These are phyloP conservation scores for Carpatolechia fugitivella DNA, from an alignment of 2,888 invertebrate genomes.

Conservation along the genomic window DNA sequence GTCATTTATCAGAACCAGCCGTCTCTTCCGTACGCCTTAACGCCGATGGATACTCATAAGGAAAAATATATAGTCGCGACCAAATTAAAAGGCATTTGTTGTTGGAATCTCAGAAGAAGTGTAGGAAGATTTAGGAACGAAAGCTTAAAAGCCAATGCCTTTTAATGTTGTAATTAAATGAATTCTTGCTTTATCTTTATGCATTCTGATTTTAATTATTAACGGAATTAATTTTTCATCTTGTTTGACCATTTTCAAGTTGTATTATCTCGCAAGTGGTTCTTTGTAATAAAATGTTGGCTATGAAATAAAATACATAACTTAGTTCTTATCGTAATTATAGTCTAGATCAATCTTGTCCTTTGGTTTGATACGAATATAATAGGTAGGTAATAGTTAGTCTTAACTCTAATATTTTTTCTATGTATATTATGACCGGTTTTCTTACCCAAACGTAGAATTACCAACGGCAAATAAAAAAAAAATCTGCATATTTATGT, in stretches of 20 bases:
- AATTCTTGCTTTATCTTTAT: constrained; percentile 8
- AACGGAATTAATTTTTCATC: constrained; percentile 1
- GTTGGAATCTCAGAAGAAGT: constrained; percentile 5
- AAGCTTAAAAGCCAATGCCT: constrained; percentile 6
- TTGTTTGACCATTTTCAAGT: too few relatives aligned
- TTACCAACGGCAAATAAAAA: too few relatives aligned
- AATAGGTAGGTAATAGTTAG: too few relatives aligned
- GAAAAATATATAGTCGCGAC: constrained; percentile 28
- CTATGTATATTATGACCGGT: too few relatives aligned
- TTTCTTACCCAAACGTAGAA: too few relatives aligned
- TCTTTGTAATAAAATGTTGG: neutral
- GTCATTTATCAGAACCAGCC: constrained; percentile 74
- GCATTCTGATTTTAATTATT: constrained; percentile 5
- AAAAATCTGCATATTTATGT: too few relatives aligned
- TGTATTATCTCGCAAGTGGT: neutral
- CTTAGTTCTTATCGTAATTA: neutral
- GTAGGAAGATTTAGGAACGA: constrained; percentile 9
- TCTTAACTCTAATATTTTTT: too few relatives aligned
- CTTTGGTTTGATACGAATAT: too few relatives aligned
- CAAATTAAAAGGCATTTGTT: constrained; percentile 14
- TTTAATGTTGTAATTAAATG: constrained; percentile 12
- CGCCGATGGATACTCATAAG: constrained; percentile 39
- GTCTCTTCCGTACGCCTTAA: constrained; percentile 49
- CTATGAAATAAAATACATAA: neutral
- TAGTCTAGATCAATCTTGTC: too few relatives aligned